phyloP scores from a whole-genome alignment of 2,113 vertebrate species.

The Leptosomus discolor region DNA sequence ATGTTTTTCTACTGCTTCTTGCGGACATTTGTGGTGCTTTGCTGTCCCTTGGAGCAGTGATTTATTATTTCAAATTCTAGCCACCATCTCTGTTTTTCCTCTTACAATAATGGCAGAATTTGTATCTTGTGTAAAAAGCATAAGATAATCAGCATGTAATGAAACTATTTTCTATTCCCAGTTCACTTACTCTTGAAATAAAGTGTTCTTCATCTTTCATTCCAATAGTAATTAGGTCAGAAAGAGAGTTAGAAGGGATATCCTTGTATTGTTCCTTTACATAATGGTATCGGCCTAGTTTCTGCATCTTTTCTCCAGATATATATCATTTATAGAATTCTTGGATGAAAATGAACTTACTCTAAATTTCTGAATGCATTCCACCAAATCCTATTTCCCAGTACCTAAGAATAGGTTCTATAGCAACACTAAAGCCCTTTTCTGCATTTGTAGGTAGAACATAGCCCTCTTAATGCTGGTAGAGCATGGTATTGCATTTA shows the following conservation, averaged over 20 bases:
- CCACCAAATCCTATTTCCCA: neutral
- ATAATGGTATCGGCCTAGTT: neutral
- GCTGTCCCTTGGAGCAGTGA: neutral
- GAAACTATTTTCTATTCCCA: neutral
- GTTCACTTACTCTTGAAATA: neutral
- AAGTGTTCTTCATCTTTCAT: neutral
- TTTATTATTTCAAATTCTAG: neutral
- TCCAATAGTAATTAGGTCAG: constrained; percentile 1
- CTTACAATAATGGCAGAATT: neutral
- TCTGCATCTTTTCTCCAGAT: neutral
- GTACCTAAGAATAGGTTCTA: neutral
- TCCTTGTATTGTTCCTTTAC: neutral
- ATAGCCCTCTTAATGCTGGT: neutral
- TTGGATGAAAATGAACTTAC: neutral
- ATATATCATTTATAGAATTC: neutral
- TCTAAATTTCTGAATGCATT: neutral
- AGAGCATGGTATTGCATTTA: neutral
- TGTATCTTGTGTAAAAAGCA: neutral
- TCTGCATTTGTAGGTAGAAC: constrained; percentile 23
- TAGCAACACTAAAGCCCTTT: neutral
- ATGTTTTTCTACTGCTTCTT: neutral
- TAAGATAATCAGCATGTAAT: neutral
- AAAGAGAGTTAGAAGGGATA: neutral
- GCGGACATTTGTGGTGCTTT: neutral
- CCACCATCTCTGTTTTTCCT: neutral